Evolutionary conservation across 1,140 invertebrate species (phyloP).

Genomic region (Drosophila navojoa): DNA sequence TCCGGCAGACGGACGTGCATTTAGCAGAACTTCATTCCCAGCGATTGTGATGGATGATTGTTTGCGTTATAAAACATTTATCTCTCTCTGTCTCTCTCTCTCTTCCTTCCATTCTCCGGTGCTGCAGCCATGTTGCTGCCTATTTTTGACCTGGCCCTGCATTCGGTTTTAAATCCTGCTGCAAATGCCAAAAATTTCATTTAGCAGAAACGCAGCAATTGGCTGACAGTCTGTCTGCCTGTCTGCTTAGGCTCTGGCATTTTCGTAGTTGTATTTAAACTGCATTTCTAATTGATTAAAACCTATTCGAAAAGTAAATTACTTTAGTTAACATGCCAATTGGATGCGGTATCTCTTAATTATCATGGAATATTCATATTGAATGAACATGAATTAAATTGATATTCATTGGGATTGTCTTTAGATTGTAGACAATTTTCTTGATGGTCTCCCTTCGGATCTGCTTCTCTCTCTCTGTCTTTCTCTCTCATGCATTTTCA

Average conservation of each 20-base stretch:
- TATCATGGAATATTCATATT: background rate
- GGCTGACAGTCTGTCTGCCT: too few species aligned
- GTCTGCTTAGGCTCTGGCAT: too few species aligned
- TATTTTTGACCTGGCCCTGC: slow-evolving; percentile 11
- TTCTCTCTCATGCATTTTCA: too few species aligned
- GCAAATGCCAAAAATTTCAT: slow-evolving; percentile 54
- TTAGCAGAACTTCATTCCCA: slow-evolving; percentile 57
- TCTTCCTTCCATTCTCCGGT: background rate
- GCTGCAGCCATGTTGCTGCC: slow-evolving; percentile 1
- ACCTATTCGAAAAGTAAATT: slow-evolving; percentile 55
- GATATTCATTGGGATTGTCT: background rate
- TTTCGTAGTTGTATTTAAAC: slow-evolving; percentile 32
- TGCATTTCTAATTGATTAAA: slow-evolving; percentile 28
- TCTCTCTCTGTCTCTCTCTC: slow-evolving; percentile 4
- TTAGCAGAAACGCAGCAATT: slow-evolving; percentile 54
- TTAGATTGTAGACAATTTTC: background rate
- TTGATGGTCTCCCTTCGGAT: background rate
- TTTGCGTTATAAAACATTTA: slow-evolving; percentile 72
- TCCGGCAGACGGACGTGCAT: slow-evolving; percentile 30
- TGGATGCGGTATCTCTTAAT: too few species aligned
- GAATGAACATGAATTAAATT: too few species aligned
- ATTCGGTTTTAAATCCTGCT: slow-evolving; percentile 33
- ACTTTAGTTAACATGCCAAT: slow-evolving; percentile 15
- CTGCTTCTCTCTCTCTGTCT: too few species aligned
- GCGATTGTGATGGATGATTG: slow-evolving; percentile 78